These are phyloP conservation scores for Philereme transversata DNA, from an alignment of 2,888 invertebrate genomes.

Conservation along the genomic window DNA sequence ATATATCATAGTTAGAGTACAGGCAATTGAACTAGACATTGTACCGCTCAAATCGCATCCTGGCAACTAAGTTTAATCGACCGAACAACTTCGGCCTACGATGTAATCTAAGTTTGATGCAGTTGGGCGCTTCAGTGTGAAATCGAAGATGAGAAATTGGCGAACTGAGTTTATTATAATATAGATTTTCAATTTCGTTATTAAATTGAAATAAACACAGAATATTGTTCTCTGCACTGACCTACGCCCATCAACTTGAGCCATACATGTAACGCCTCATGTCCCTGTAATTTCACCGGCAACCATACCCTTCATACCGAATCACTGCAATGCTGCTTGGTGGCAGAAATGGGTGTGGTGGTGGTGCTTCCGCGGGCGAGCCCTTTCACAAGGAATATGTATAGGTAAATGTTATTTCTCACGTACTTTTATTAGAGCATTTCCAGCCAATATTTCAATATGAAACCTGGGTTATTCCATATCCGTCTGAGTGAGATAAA, in stretches of 20 bases:
- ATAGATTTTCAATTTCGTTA: neutral
- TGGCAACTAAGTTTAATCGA: constrained; percentile 21
- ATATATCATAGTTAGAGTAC: neutral
- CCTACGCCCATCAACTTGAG: no score
- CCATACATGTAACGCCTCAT: no score
- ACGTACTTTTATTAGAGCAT: constrained; percentile 13
- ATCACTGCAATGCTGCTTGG: no score
- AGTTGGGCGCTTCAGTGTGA: constrained; percentile 19
- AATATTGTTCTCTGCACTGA: no score
- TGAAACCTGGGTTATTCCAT: constrained; percentile 14
- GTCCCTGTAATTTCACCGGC: no score
- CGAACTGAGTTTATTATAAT: constrained; percentile 14
- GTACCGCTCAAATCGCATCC: constrained; percentile 1
- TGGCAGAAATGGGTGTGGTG: no score
- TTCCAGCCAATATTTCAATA: neutral
- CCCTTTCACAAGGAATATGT: no score
- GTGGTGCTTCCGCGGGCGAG: no score
- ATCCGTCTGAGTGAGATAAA: constrained; percentile 31
- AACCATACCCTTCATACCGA: no score
- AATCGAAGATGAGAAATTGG: constrained; percentile 19
- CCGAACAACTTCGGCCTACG: constrained; percentile 16
- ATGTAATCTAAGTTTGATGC: constrained; percentile 22
- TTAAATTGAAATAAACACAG: no score
- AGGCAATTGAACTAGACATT: neutral
- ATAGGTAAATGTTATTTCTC: neutral